phyloP scores from a whole-genome alignment of 2,797 vertebrate genomes.

The Poecilia wingei region DNA sequence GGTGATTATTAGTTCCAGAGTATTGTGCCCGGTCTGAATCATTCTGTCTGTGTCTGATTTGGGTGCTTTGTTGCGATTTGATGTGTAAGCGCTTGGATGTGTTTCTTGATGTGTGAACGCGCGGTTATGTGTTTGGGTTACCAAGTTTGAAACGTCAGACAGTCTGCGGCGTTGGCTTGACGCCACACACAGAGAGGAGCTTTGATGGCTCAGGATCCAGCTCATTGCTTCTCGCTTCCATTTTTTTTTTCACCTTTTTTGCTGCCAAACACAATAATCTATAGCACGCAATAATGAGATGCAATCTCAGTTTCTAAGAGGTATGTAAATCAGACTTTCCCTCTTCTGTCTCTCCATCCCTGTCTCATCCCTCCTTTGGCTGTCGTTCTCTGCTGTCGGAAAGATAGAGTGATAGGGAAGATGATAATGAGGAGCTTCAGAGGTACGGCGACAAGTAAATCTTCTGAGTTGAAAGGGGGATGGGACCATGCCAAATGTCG shows the following conservation, averaged over 20 bases:
- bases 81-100: constrained; percentile 30
- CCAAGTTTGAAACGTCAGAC: constrained; percentile 42
- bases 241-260: constrained; percentile 49
- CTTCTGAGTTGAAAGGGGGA: constrained; percentile 40
- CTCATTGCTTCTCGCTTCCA: constrained; percentile 50
- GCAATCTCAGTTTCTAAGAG: constrained; percentile 66
- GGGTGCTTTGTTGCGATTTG: constrained; percentile 28
- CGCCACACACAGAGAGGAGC: constrained; percentile 46
- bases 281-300: constrained; percentile 72
- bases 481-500: constrained; percentile 57
- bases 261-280: constrained; percentile 73
- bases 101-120: constrained; percentile 23
- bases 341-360: constrained; percentile 17
- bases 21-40: constrained; percentile 31
- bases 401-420: constrained; percentile 54
- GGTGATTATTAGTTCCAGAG: constrained; percentile 46
- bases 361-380: constrained; percentile 13
- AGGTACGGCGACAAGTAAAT: constrained; percentile 58
- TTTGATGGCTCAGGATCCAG: constrained; percentile 65
- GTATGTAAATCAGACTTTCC: constrained; percentile 67
- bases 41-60: constrained; percentile 48
- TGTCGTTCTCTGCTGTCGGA: constrained; percentile 35
- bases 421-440: constrained; percentile 65
- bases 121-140: constrained; percentile 59
- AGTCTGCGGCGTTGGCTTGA: constrained; percentile 31